Percentiles rank a stretch among this genome's conserved stretches.
Conservation (phyloP, 2,113 vertebrate species). For the Entelurus aequoreus region DNA sequence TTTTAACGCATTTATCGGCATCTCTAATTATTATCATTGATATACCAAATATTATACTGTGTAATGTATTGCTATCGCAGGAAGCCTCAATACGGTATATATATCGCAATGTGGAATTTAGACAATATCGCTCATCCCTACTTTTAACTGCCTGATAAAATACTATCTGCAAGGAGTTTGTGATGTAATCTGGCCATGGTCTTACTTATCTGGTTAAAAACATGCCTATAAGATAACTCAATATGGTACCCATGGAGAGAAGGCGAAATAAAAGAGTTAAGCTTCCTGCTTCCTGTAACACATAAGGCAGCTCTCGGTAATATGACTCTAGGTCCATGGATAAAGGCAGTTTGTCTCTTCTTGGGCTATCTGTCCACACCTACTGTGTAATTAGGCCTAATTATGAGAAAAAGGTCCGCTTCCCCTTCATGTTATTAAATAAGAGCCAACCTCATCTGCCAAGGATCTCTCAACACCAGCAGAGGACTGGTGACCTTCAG, state of each 20-base stretch:
- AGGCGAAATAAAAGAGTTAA: slow-evolving; percentile 77
- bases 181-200: background rate
- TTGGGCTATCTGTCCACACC: slow-evolving; percentile 98
- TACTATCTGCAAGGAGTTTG: slow-evolving; percentile 3
- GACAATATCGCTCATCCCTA: no score
- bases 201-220: slow-evolving; percentile 33
- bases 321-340: slow-evolving; percentile 98
- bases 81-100: no score
- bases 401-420: slow-evolving; percentile 98
- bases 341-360: slow-evolving; percentile 99
- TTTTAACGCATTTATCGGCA: no score
- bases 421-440: slow-evolving; percentile 99
- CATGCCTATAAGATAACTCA: slow-evolving; percentile 59
- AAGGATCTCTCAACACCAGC: slow-evolving; percentile 91
- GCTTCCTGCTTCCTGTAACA: slow-evolving; percentile 87
- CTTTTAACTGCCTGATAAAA: slow-evolving; percentile 13
- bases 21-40: no score
- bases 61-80: no score
- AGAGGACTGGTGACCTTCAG: slow-evolving; percentile 87
- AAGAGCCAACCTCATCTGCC: slow-evolving; percentile 89
- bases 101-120: no score
- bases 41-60: no score
- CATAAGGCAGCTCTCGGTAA: slow-evolving; percentile 96
- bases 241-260: slow-evolving; percentile 81
- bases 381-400: slow-evolving; percentile 99